These are phyloP conservation scores for Hippoglossus stenolepis DNA, from an alignment of 2,113 vertebrate species.

Conservation along the genomic window DNA sequence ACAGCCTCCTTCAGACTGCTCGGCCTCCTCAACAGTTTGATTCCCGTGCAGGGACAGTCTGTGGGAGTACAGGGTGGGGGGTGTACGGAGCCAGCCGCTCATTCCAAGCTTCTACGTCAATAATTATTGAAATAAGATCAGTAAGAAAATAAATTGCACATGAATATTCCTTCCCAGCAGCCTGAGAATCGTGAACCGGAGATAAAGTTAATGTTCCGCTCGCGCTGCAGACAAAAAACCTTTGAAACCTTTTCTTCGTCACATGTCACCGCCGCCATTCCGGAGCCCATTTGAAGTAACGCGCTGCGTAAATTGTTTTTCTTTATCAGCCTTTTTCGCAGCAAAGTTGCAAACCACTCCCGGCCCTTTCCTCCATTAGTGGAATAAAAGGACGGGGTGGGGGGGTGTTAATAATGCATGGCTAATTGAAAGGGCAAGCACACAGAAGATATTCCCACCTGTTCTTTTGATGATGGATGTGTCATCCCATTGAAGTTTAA, in stretches of 20 bases:
- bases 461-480: constrained; percentile 67
- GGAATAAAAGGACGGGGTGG: constrained; percentile 48
- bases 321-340: constrained; percentile 60
- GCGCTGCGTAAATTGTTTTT: constrained; percentile 46
- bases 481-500: constrained; percentile 65
- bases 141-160: constrained; percentile 50
- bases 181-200: background rate
- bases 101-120: constrained; percentile 43
- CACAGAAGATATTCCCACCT: constrained; percentile 55
- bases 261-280: background rate
- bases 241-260: background rate
- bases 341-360: constrained; percentile 37
- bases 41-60: constrained; percentile 30
- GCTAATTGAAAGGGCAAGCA: constrained; percentile 63
- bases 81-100: constrained; percentile 19
- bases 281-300: constrained; percentile 45
- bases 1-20: constrained; percentile 17
- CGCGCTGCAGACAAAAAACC: background rate
- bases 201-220: background rate
- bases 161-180: constrained; percentile 43
- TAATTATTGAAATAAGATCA: constrained; percentile 64
- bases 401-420: constrained; percentile 58
- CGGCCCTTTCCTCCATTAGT: constrained; percentile 52
- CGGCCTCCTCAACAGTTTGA: constrained; percentile 42
- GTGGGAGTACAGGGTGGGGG: background rate